Base-by-base conservation (phyloP, 2,888 invertebrate species). In the Drosophila emarginata region DNA sequence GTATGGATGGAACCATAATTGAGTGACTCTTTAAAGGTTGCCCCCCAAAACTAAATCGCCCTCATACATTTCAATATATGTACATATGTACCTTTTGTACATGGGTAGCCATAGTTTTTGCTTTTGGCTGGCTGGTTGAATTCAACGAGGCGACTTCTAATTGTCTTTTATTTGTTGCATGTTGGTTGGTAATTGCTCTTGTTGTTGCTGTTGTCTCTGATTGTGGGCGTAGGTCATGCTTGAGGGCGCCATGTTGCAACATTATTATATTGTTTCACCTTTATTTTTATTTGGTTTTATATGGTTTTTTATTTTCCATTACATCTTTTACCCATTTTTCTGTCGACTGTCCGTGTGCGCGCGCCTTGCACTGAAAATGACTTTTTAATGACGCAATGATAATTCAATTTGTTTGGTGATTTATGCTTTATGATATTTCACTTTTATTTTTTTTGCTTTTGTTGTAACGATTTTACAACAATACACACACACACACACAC, bases 361-460 rank as follows among this genome's bases (percentile, higher is more conserved):
- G 45, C 52, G 70, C 32, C 9, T 32, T 32, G 32, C 36, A 62
- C 53, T 59, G 65, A 70, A 87, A 88, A 88, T 88, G 88, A 78
- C 84, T 73, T 88, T 83, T 82, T 88, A 88, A 83, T 83, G 83
- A 88, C 82, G 88, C 81, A 85, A 87, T 81, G 88, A 81, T 81
- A 88, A 88, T 88, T 88, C 83, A 88, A 83, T 88, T 86, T 83
- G 87, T 73, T 75, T 74, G 72, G 65, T 86, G 88, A 88, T 88
- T 88, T 88, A 88, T 88, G 80, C 80, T 53, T 11, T 73, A 69
- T 73, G 61, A 74, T 73, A 72, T 73, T 68, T 67, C 61, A 66
- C 50, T 67, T 60, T 68, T 57, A 2, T 59, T 15, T 57, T 40
- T 61, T 54, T 70, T 9, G 40, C 59, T 52, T 58, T 56, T 57